Evolutionary conservation across 2,888 invertebrate species (phyloP).

Genomic region (Scaptomyza flava): DNA sequence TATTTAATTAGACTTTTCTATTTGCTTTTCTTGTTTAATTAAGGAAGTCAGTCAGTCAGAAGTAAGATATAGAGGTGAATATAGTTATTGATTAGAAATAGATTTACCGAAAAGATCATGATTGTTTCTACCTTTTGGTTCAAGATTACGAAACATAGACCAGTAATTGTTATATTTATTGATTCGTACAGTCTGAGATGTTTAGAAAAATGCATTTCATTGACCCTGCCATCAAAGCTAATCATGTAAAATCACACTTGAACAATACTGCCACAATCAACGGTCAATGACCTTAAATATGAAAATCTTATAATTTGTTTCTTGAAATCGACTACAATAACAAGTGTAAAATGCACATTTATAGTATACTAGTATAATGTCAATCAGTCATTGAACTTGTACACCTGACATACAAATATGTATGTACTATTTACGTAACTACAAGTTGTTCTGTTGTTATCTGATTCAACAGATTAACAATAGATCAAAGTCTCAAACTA

Average conservation of each 20-base stretch:
- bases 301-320: background rate
- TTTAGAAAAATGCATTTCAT: background rate
- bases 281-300: background rate
- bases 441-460: background rate
- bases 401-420: slow-evolving; percentile 2
- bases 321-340: background rate
- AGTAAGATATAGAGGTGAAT: too few relatives aligned
- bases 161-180: too few relatives aligned
- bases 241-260: background rate
- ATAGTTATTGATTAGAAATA: too few relatives aligned
- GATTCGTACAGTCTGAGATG: too few relatives aligned
- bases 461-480: slow-evolving; percentile 6
- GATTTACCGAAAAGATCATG: too few relatives aligned
- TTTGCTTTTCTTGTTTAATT: too few relatives aligned
- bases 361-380: background rate
- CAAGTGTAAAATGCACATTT: background rate
- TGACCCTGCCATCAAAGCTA: background rate
- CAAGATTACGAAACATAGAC: background rate
- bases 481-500: background rate
- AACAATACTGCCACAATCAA: too few relatives aligned
- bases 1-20: too few relatives aligned
- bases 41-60: too few relatives aligned
- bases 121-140: background rate
- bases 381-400: background rate
- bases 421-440: background rate